Evolutionary conservation across 30 jellyfish, hydroid and myxozoan species (phyloP).

Genomic region (Turritopsis rubra): DNA sequence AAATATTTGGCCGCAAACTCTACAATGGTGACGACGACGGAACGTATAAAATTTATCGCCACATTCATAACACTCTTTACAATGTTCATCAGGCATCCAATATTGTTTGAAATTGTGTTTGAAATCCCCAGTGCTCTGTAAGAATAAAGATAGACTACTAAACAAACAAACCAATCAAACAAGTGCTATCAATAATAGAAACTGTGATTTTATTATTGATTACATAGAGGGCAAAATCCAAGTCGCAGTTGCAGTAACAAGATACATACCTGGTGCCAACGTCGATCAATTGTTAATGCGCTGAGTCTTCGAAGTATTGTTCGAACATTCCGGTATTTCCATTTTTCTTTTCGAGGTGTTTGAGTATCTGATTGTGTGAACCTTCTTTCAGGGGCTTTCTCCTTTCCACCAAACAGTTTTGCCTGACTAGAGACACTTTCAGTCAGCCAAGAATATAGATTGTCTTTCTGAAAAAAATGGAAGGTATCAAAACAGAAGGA

Average conservation of each 20-base stretch:
- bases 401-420: constrained; percentile 25
- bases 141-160: neutral
- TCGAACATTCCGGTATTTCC: constrained; percentile 83
- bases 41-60: constrained; percentile 75
- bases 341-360: constrained; percentile 71
- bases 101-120: constrained; percentile 88
- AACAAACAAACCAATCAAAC: neutral
- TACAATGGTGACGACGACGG: constrained; percentile 92
- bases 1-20: constrained; percentile 96
- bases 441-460: constrained; percentile 28
- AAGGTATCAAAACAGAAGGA: no score
- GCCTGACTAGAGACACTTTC: constrained; percentile 18
- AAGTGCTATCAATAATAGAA: no score
- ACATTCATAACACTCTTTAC: constrained; percentile 97
- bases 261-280: constrained; percentile 82
- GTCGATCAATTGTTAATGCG: constrained; percentile 85
- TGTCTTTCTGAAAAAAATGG: constrained; percentile 6
- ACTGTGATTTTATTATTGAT: no score
- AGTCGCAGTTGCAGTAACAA: neutral
- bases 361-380: constrained; percentile 13
- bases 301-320: constrained; percentile 86
- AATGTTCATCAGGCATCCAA: constrained; percentile 99
- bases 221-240: no score
- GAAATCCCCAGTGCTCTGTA: constrained; percentile 86
- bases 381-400: constrained; percentile 27